A percentile compares a stretch with the other conserved stretches of the same genome.
Evolutionary conservation across 2,888 invertebrate species (phyloP).

Genomic region (Tromatobia lineatoria): DNA sequence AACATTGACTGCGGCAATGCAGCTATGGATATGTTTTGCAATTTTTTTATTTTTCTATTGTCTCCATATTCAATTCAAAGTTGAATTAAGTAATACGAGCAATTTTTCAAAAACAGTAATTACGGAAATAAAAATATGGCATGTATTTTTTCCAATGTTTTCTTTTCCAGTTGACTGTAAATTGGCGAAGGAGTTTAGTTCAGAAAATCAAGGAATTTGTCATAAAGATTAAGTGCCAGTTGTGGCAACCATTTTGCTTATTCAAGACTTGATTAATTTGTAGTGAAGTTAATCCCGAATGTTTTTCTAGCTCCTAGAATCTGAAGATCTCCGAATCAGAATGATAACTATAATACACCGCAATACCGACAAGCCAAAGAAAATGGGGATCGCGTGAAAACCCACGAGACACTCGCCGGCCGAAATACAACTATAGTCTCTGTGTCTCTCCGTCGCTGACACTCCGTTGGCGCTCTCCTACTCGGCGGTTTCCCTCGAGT

Average conservation of each 20-base stretch:
- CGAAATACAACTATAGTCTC: constrained; percentile 33
- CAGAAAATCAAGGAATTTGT: neutral
- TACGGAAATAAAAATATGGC: too few species aligned
- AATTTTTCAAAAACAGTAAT: too few species aligned
- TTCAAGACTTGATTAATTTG: neutral
- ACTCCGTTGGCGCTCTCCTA: constrained; percentile 34
- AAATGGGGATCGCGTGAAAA: constrained; percentile 18
- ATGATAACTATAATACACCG: neutral
- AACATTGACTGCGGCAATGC: too few species aligned
- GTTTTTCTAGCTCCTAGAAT: neutral
- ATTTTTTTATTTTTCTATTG: too few species aligned
- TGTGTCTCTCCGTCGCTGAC: constrained; percentile 19
- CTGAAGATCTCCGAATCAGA: neutral
- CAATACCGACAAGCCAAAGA: neutral
- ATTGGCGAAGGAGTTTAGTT: too few species aligned
- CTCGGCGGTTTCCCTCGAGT: constrained; percentile 59
- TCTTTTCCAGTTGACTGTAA: too few species aligned
- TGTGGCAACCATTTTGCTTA: neutral
- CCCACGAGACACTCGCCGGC: constrained; percentile 13
- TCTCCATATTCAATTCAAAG: too few species aligned
- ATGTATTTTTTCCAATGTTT: too few species aligned
- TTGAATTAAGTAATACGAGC: too few species aligned
- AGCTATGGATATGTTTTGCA: too few species aligned
- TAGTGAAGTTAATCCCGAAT: neutral
- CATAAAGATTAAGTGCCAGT: neutral